These are phyloP conservation scores for Arvicanthis niloticus DNA, from an alignment of 2,113 vertebrate species.

Conservation along the genomic window DNA sequence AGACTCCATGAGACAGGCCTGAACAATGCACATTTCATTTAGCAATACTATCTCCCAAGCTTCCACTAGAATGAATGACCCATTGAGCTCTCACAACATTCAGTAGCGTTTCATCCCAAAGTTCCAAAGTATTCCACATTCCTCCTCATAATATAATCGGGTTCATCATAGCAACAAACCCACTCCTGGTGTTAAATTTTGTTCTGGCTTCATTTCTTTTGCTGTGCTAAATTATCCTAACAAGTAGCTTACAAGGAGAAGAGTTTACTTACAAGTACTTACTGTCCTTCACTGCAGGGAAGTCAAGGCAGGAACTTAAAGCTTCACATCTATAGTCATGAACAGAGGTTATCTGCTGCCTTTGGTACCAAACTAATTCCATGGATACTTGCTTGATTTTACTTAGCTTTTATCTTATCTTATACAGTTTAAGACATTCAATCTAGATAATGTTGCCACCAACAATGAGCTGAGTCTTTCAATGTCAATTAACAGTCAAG, in stretches of 20 bases:
- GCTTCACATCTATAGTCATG: not conserved
- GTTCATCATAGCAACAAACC: not conserved
- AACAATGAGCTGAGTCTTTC: not conserved
- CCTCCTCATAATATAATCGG: not conserved
- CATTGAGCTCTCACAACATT: not conserved
- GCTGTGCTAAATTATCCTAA: not conserved
- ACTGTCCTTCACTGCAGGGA: not conserved
- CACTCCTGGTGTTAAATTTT: not conserved
- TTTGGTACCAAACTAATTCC: not conserved
- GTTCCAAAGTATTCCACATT: not conserved
- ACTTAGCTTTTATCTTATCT: not conserved
- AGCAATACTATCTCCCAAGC: not conserved
- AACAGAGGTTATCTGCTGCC: too few species aligned
- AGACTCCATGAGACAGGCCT: not conserved
- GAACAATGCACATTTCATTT: not conserved
- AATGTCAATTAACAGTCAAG: not conserved
- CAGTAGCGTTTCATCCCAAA: not conserved
- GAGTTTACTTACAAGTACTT: not conserved
- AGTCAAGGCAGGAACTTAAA: not conserved
- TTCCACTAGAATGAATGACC: not conserved
- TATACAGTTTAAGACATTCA: not conserved
- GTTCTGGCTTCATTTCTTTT: not conserved
- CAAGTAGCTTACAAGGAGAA: not conserved
- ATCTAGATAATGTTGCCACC: not conserved
- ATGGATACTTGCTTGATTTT: not conserved